Evolutionary conservation across 2,113 vertebrate genomes (phyloP).

Genomic region (Sphaerodactylus townsendi): DNA sequence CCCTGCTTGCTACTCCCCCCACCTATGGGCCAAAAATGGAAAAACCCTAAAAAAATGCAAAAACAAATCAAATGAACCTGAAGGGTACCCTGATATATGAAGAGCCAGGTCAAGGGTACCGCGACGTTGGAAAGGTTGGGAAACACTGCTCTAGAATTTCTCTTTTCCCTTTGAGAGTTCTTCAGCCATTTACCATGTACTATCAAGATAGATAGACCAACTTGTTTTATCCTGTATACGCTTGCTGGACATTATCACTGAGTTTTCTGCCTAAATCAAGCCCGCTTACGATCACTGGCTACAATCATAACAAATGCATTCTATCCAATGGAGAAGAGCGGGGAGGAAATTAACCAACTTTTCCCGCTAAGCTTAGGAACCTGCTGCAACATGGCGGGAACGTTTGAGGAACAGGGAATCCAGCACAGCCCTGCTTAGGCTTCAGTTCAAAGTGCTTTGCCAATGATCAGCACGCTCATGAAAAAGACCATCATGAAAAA

Average conservation of each 20-base stretch:
- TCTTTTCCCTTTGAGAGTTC: background rate
- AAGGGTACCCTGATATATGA: no score
- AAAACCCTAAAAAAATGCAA: no score
- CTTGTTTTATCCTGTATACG: background rate
- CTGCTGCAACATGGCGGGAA: no score
- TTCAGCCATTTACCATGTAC: background rate
- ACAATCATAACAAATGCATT: background rate
- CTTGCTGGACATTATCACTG: background rate
- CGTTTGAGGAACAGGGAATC: background rate
- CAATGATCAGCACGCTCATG: constrained; percentile 93
- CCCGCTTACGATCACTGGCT: background rate
- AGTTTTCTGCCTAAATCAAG: background rate
- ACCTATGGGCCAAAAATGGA: no score
- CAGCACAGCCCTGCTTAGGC: background rate
- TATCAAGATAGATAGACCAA: constrained; percentile 8
- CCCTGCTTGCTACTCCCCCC: no score
- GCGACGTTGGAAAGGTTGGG: no score
- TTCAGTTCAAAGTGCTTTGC: constrained; percentile 82
- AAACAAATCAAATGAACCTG: no score
- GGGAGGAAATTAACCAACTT: background rate
- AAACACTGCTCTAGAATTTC: background rate
- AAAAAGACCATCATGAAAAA: constrained; percentile 98
- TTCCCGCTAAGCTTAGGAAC: background rate
- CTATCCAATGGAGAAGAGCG: background rate
- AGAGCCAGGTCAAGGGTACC: no score